phyloP scores from a whole-genome alignment of 2,888 invertebrate species.

The Polydrusus tereticollis region DNA sequence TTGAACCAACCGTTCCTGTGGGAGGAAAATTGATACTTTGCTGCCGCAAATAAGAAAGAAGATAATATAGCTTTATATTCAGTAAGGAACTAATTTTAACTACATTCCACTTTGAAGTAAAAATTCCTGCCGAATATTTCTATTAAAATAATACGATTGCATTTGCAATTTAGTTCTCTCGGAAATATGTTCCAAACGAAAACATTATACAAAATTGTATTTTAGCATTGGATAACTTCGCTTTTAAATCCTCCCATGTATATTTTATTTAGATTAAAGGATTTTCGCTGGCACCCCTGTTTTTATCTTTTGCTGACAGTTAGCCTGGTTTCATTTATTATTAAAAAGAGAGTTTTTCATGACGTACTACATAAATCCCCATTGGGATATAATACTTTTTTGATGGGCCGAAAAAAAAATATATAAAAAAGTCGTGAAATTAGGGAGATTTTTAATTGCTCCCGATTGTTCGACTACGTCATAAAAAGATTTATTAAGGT shows the following conservation, averaged over 20 bases:
- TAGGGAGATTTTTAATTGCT: background rate
- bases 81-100: no score
- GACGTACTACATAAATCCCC: constrained; percentile 36
- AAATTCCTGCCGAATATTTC: background rate
- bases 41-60: no score
- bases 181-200: constrained; percentile 13
- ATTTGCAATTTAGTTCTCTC: constrained; percentile 22
- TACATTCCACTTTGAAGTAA: background rate
- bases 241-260: constrained; percentile 41
- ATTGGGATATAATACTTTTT: constrained; percentile 35
- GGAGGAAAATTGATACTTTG: no score
- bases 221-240: constrained; percentile 16
- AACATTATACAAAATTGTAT: constrained; percentile 15
- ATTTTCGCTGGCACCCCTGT: constrained; percentile 43
- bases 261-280: constrained; percentile 50
- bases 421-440: constrained; percentile 9
- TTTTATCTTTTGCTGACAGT: constrained; percentile 48
- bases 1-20: no score
- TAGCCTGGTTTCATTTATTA: constrained; percentile 48
- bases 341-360: constrained; percentile 42
- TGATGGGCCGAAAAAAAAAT: constrained; percentile 21
- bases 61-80: no score
- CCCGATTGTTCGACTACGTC: background rate
- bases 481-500: constrained; percentile 5
- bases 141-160: background rate